phyloP scores from a whole-genome alignment of 64 coral and sea anemone species.

The Actinia tenebrosa region DNA sequence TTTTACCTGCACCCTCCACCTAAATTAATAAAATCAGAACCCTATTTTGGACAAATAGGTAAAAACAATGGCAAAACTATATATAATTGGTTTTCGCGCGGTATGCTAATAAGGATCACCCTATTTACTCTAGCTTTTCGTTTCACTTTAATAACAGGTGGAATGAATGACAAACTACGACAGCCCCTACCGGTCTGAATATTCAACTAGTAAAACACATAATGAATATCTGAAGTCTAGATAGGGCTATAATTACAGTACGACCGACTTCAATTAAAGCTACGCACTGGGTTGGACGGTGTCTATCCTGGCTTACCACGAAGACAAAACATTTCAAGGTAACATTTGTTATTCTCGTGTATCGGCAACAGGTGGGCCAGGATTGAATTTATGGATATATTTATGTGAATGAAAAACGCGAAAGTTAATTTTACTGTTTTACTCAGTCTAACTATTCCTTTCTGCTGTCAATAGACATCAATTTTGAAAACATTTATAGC shows the following conservation, averaged over 20 bases:
- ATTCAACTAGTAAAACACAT: background rate
- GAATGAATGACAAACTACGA: background rate
- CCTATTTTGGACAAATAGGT: no score
- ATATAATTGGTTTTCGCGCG: background rate
- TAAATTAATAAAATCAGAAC: no score
- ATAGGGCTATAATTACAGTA: background rate
- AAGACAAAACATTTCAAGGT: constrained; percentile 1
- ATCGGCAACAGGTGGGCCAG: background rate
- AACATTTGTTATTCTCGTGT: background rate
- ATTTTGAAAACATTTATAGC: no score
- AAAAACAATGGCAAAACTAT: no score
- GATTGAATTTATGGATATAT: background rate
- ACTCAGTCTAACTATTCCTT: no score
- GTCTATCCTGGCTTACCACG: background rate
- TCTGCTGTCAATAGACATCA: no score
- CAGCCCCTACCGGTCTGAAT: background rate
- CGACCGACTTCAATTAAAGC: background rate
- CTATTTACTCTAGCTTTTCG: background rate
- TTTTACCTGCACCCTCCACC: no score
- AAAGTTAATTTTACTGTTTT: background rate
- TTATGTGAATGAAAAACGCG: background rate
- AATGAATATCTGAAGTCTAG: background rate
- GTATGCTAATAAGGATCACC: background rate
- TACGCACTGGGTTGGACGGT: background rate
- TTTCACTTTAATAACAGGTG: background rate